These are phyloP conservation scores for Zaprionus africanus DNA, from an alignment of 1,140 invertebrate species.

Conservation along the genomic window DNA sequence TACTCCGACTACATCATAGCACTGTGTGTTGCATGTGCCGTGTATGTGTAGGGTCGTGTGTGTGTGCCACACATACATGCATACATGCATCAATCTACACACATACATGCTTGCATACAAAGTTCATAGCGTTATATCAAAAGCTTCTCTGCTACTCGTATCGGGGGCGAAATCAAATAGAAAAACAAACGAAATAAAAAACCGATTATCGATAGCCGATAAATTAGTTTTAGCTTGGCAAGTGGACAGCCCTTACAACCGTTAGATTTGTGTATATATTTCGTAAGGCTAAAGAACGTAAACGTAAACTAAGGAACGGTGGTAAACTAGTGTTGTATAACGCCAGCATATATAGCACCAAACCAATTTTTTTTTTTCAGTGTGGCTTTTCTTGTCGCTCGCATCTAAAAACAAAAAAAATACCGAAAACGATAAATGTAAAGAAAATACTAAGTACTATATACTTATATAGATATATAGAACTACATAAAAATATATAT, in stretches of 20 bases:
- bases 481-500: conserved; percentile 25
- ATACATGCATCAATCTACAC: not conserved
- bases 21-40: conserved; percentile 5
- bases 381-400: conserved; percentile 53
- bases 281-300: conserved; percentile 27
- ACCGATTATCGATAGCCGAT: not conserved
- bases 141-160: conserved; percentile 35
- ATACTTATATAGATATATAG: conserved; percentile 12
- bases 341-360: conserved; percentile 42
- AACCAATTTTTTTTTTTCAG: conserved; percentile 24
- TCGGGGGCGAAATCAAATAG: not conserved
- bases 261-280: conserved; percentile 49
- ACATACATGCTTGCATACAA: conserved; percentile 20
- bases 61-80: conserved; percentile 34
- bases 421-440: conserved; percentile 2
- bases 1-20: not conserved
- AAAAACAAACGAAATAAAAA: not conserved
- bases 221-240: conserved; percentile 25
- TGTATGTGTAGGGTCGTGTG: conserved; percentile 30
- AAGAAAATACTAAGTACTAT: conserved; percentile 17
- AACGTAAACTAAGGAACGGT: conserved; percentile 17
- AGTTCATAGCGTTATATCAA: conserved; percentile 45
- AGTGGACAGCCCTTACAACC: conserved; percentile 7
- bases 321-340: conserved; percentile 50
- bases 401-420: conserved; percentile 26